These are phyloP conservation scores for Willisornis vidua DNA, from an alignment of 2,113 vertebrate species.

Conservation along the genomic window DNA sequence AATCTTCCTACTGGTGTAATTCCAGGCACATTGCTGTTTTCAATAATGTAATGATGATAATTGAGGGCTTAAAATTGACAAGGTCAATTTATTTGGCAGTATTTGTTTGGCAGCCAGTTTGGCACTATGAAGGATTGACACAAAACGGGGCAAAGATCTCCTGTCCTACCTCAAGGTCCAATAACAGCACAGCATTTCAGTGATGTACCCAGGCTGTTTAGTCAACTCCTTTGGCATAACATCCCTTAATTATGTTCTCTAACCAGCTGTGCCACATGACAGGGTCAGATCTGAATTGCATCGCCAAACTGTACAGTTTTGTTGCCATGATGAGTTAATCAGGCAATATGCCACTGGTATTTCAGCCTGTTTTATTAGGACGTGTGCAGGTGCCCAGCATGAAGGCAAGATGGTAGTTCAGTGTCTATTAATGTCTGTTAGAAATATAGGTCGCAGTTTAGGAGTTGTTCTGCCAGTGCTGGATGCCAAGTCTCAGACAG, in stretches of 20 bases:
- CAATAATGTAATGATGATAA: neutral
- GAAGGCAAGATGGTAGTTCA: rapidly evolving
- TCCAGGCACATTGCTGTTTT: neutral
- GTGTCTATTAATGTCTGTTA: neutral
- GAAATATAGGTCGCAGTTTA: neutral
- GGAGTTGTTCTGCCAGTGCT: neutral
- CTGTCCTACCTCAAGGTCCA: neutral
- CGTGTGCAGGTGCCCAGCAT: neutral
- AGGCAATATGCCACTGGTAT: neutral
- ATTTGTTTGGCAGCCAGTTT: neutral
- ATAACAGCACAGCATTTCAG: neutral
- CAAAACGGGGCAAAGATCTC: neutral
- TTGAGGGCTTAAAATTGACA: neutral
- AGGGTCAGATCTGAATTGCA: neutral
- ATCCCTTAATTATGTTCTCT: neutral
- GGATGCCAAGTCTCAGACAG: neutral
- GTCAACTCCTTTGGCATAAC: neutral
- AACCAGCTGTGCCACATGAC: neutral
- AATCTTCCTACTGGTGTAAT: neutral
- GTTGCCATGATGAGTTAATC: neutral
- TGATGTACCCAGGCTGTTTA: neutral
- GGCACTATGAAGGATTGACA: neutral
- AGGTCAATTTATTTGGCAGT: neutral
- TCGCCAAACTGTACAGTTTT: neutral
- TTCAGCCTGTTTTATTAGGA: neutral